These are phyloP conservation scores for Bos taurus DNA, from an alignment of 2,113 vertebrate genomes.

Conservation along the genomic window DNA sequence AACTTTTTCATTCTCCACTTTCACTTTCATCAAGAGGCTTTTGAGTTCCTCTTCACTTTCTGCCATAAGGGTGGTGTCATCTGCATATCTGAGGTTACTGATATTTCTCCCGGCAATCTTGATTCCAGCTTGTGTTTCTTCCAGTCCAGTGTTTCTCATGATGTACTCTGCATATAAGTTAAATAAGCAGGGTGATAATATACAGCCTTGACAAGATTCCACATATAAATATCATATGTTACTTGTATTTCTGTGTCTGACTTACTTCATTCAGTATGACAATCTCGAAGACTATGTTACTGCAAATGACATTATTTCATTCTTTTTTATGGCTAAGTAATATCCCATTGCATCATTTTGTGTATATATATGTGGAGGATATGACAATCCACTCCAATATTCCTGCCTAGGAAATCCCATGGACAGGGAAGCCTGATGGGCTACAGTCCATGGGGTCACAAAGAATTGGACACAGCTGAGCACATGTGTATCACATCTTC, in stretches of 20 bases:
- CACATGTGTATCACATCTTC: neutral
- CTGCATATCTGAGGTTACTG: too few relatives aligned
- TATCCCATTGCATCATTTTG: neutral
- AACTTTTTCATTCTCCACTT: too few relatives aligned
- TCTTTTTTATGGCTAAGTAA: neutral
- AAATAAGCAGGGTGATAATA: too few relatives aligned
- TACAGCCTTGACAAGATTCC: neutral
- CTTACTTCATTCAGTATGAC: neutral
- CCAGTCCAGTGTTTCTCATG: too few relatives aligned
- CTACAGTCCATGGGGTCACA: neutral
- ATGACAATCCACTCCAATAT: neutral
- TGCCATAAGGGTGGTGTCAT: too few relatives aligned
- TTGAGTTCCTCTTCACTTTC: too few relatives aligned
- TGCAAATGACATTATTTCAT: neutral
- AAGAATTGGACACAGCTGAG: neutral
- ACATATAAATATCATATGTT: neutral
- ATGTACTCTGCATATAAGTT: too few relatives aligned
- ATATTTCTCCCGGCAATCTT: too few relatives aligned
- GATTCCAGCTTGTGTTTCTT: too few relatives aligned
- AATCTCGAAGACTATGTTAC: neutral
- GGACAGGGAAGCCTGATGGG: neutral
- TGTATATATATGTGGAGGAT: neutral
- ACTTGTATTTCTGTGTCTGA: neutral
- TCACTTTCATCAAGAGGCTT: too few relatives aligned
- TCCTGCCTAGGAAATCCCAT: neutral